These are phyloP conservation scores for Drosophila neonasuta DNA, from an alignment of 2,888 invertebrate species.

Conservation along the genomic window DNA sequence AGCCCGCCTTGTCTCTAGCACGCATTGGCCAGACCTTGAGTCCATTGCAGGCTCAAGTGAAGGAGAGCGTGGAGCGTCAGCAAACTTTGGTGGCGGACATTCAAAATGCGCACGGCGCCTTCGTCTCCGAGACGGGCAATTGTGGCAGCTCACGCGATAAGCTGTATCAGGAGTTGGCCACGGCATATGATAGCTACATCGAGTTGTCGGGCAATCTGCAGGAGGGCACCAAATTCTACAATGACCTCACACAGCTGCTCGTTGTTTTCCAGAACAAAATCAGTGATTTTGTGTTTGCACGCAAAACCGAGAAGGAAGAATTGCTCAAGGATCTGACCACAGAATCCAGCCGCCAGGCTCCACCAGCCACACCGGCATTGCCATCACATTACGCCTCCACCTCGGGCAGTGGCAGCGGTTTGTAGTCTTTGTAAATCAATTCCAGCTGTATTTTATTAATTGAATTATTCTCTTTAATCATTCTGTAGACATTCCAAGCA, in stretches of 20 bases:
- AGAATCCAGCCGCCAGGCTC: conserved; percentile 87
- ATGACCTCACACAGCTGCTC: conserved; percentile 95
- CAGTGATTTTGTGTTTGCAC: conserved; percentile 98
- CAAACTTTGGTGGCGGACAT: conserved; percentile 87
- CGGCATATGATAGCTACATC: conserved; percentile 95
- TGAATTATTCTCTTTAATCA: neutral
- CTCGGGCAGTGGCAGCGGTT: conserved; percentile 78
- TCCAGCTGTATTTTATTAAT: neutral
- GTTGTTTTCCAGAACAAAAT: conserved; percentile 98
- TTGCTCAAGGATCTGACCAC: conserved; percentile 96
- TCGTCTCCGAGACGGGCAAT: conserved; percentile 85
- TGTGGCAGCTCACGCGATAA: conserved; percentile 87
- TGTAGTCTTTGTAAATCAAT: conserved; percentile 6
- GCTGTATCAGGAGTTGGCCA: conserved; percentile 92
- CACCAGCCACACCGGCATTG: conserved; percentile 83
- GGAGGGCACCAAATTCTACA: conserved; percentile 98
- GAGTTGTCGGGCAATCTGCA: conserved; percentile 95
- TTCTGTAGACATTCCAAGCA: conserved; percentile 48
- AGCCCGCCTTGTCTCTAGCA: conserved; percentile 88
- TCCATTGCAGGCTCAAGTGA: conserved; percentile 90
- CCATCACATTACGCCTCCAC: conserved; percentile 84
- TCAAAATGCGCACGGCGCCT: conserved; percentile 83
- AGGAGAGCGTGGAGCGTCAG: conserved; percentile 89
- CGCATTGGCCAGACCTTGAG: conserved; percentile 89
- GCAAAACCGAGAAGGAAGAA: conserved; percentile 99